A percentile compares a stretch with the other conserved stretches of the same genome.
Evolutionary conservation across 2,113 vertebrate genomes (phyloP).

Genomic region (Cebus imitator): DNA sequence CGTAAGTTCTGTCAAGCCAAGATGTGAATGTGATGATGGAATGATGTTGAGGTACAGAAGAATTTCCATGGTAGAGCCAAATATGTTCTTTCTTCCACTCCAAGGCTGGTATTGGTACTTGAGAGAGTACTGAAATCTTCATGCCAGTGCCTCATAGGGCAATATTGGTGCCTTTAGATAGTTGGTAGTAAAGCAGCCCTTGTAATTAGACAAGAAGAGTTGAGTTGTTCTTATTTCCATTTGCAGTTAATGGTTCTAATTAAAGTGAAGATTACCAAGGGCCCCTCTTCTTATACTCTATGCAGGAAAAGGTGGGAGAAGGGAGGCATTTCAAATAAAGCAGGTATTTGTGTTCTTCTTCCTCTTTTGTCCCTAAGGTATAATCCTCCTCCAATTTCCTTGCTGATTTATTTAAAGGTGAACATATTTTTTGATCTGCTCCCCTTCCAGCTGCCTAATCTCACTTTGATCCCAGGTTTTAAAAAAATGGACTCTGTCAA

Average conservation of each 20-base stretch:
- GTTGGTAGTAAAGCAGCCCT: not conserved
- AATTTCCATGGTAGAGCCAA: not conserved
- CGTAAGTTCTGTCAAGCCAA: not conserved
- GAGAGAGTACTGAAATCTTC: not conserved
- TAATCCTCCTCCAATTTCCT: not conserved
- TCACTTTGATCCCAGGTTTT: not conserved
- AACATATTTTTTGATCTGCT: not conserved
- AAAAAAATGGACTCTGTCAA: not conserved
- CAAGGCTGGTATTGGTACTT: not conserved
- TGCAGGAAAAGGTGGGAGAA: not conserved
- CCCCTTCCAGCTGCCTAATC: not conserved
- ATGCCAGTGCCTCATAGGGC: rapidly evolving
- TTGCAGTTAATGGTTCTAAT: not conserved
- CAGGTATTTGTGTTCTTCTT: not conserved
- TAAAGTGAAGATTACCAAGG: not conserved
- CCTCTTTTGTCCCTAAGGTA: not conserved
- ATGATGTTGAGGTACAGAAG: not conserved
- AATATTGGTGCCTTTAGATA: not conserved
- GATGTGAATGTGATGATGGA: not conserved
- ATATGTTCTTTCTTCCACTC: not conserved
- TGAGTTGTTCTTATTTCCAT: slow-evolving; percentile 62
- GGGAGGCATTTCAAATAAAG: not conserved
- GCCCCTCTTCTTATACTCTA: not conserved
- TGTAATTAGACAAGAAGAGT: slow-evolving; percentile 18
- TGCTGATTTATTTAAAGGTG: slow-evolving; percentile 32